Percentiles rank a stretch among this genome's conserved stretches.
phyloP scores from a whole-genome alignment of 2,888 invertebrate genomes.

The Dryobotodes eremita region DNA sequence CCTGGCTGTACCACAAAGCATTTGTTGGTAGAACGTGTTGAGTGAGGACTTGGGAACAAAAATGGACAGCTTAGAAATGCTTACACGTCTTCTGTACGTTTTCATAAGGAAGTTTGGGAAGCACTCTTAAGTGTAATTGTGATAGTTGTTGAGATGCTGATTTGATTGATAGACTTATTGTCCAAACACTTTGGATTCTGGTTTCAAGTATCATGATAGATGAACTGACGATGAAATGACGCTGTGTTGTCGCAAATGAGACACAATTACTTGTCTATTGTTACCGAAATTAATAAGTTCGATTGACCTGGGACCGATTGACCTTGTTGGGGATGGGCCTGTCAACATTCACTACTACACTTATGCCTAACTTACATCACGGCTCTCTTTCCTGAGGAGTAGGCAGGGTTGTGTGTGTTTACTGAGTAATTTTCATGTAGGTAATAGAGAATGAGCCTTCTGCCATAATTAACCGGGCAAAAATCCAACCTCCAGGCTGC shows the following conservation, averaged over 20 bases:
- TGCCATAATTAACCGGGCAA: not conserved
- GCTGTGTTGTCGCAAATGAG: no score
- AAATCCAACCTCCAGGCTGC: not conserved
- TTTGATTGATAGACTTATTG: not conserved
- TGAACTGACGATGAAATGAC: no score
- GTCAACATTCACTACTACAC: no score
- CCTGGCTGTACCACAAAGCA: conserved; percentile 63
- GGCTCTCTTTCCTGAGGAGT: not conserved
- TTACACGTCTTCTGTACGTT: not conserved
- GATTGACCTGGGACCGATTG: no score
- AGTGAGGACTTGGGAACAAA: conserved; percentile 51
- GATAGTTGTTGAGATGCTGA: not conserved
- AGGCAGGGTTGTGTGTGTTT: no score
- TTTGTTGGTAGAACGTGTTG: conserved; percentile 55
- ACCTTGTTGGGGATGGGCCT: no score
- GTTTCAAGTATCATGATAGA: not conserved
- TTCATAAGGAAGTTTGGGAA: not conserved
- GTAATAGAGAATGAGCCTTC: not conserved
- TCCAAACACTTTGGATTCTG: not conserved
- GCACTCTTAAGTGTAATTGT: not conserved
- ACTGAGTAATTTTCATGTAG: not conserved
- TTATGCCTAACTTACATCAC: not conserved
- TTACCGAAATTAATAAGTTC: no score
- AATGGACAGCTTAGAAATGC: conserved; percentile 36
- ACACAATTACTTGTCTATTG: no score